Conservation (phyloP, 2,113 vertebrate genomes). For the Syrmaticus mikado region DNA sequence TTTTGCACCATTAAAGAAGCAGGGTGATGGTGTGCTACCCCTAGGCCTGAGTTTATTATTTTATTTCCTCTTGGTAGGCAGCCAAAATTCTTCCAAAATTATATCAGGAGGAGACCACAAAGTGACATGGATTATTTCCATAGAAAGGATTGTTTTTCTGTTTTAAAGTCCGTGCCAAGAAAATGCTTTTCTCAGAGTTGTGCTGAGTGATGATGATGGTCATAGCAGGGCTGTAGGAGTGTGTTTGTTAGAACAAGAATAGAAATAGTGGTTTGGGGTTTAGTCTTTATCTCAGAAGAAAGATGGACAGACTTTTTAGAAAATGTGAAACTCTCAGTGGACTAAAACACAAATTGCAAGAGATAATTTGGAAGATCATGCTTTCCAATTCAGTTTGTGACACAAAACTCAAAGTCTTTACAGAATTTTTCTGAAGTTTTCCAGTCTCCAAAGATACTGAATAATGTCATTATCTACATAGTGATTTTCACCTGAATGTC, state of each 20-base stretch:
- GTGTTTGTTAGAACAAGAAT: neutral
- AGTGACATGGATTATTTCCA: neutral
- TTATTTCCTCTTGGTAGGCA: neutral
- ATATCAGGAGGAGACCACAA: neutral
- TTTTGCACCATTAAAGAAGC: neutral
- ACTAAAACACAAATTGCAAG: neutral
- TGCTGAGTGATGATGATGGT: neutral
- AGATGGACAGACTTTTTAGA: neutral
- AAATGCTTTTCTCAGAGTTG: neutral
- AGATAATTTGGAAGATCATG: slow-evolving; percentile 21
- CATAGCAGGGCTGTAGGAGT: neutral
- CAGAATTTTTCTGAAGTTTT: neutral
- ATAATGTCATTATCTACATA: slow-evolving; percentile 26
- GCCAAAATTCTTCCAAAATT: neutral
- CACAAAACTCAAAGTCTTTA: neutral
- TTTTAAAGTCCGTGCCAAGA: neutral
- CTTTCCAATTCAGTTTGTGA: neutral
- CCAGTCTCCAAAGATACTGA: neutral
- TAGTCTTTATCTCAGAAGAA: slow-evolving; percentile 28
- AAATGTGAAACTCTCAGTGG: neutral
- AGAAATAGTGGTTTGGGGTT: neutral
- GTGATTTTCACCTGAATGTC: slow-evolving; percentile 14
- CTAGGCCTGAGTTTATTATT: neutral
- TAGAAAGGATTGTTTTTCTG: neutral
- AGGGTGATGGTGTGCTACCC: neutral